phyloP scores from a whole-genome alignment of 1,140 invertebrate genomes.

The Leptopilina clavipes region DNA sequence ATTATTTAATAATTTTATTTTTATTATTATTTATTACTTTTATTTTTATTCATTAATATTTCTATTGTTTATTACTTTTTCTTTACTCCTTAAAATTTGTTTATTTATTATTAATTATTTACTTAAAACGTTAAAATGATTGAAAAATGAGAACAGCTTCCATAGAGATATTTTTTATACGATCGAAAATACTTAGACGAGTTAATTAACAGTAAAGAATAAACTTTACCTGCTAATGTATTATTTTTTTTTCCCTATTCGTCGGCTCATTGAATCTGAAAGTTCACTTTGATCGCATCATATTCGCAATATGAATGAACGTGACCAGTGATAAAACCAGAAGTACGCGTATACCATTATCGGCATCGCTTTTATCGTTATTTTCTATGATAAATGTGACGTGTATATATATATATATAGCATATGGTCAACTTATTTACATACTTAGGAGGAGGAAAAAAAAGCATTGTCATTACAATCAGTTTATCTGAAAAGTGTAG shows the following conservation, averaged over 20 bases:
- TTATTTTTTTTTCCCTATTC: neutral
- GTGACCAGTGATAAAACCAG: conserved; percentile 25
- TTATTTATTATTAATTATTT: no score
- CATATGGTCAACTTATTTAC: conserved; percentile 28
- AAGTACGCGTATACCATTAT: conserved; percentile 25
- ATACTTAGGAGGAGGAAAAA: conserved; percentile 3
- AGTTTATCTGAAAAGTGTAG: conserved; percentile 20
- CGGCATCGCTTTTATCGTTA: conserved; percentile 32
- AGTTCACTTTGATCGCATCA: conserved; percentile 17
- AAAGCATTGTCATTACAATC: conserved; percentile 18
- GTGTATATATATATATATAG: neutral
- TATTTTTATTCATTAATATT: no score
- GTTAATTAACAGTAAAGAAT: neutral
- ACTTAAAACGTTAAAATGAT: no score
- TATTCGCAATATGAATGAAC: conserved; percentile 21
- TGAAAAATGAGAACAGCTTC: no score
- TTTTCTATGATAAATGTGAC: conserved; percentile 33
- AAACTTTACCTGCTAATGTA: neutral
- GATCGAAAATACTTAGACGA: no score
- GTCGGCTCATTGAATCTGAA: neutral
- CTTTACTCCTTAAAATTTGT: no score
- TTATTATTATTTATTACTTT: no score
- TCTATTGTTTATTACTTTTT: no score
- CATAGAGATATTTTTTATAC: no score
- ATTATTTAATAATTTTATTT: no score